Base-by-base conservation (phyloP, 92 coral and sea anemone genomes). In the Siderastrea siderea region DNA sequence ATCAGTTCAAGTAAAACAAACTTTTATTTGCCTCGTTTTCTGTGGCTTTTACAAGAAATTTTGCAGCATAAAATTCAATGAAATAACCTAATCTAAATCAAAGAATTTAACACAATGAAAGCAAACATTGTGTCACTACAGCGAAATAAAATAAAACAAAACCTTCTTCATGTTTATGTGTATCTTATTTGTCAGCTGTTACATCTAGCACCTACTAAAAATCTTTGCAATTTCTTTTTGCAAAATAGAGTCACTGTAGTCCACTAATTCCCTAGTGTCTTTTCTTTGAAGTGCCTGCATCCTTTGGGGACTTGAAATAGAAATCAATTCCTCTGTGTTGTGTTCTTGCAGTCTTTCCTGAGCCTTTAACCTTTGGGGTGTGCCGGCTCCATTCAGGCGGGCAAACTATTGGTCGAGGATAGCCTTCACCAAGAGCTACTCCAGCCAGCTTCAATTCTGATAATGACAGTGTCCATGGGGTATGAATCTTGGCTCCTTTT, bases 341-440 rank as follows among this genome's bases (percentile, higher is more conserved):
- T 38, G 50, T 51, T 48, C 77, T 82, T 44, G 63, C 78, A 15
- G 59, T 6, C 48, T 61, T 85, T 66, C 59, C 73, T 44, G 72
- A 17, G n/a, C 81, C 78, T 73, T 84, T 87, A 1, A 84, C 58
- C 61, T 91, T 91, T 26, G 84, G 55, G 43, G 84, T 91, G 91
- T 91, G 92, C 58, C 94, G 69, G 71, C 70, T 75, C 94, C 94
- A 91, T 83, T 91, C 94, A 12, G 94, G 92, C 6, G 91, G 92
- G 57, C 43, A 70, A 5, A 87, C 86, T 12, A 91, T 65, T n/a
- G 94, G 89, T n/a, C 66, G 74, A 2, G 94, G 94, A 48, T 91
- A 91, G 14, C 65, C 83, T 75, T 74, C 87, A 14, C 92, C 94
- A n/a, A 91, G 84, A 46, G 77, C 59, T 59, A 86, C 45, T 7